Evolutionary conservation across 92 coral and sea anemone species (phyloP).

Genomic region (Montipora capitata): DNA sequence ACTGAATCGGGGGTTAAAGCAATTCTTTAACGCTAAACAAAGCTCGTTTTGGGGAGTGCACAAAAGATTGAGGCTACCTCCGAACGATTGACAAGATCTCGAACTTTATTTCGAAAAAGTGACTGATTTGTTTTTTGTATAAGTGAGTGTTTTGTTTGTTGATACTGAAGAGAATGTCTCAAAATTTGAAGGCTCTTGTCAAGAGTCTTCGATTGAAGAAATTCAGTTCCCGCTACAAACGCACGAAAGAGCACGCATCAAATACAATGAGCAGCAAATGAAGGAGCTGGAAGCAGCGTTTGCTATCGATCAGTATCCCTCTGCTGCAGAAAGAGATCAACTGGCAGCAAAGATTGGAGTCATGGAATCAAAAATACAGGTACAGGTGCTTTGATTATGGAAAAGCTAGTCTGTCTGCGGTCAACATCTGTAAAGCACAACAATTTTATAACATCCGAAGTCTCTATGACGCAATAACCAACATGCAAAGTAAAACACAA

Average conservation of each 20-base stretch:
- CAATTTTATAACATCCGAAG: no score
- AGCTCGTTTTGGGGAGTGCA: no score
- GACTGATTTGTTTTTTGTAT: neutral
- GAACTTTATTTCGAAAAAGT: no score
- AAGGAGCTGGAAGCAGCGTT: slow-evolving; percentile 24
- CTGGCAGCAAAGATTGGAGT: slow-evolving; percentile 22
- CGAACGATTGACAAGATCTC: no score
- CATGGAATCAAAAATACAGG: slow-evolving; percentile 42
- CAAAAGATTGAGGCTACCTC: no score
- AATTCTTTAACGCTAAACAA: no score
- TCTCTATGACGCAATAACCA: no score
- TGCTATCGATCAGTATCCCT: slow-evolving; percentile 20
- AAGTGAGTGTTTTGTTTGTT: neutral
- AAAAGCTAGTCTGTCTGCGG: no score
- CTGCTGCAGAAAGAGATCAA: slow-evolving; percentile 26
- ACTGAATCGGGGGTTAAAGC: no score
- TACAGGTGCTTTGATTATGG: neutral
- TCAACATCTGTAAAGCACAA: no score
- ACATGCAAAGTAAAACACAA: no score
- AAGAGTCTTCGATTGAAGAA: neutral
- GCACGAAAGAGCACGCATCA: slow-evolving; percentile 29
- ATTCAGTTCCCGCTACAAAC: slow-evolving; percentile 9
- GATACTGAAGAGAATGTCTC: neutral
- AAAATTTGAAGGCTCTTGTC: neutral
- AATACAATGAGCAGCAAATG: slow-evolving; percentile 16